Conservation (phyloP, 2,113 vertebrate species). For the Ictidomys tridecemlineatus region DNA sequence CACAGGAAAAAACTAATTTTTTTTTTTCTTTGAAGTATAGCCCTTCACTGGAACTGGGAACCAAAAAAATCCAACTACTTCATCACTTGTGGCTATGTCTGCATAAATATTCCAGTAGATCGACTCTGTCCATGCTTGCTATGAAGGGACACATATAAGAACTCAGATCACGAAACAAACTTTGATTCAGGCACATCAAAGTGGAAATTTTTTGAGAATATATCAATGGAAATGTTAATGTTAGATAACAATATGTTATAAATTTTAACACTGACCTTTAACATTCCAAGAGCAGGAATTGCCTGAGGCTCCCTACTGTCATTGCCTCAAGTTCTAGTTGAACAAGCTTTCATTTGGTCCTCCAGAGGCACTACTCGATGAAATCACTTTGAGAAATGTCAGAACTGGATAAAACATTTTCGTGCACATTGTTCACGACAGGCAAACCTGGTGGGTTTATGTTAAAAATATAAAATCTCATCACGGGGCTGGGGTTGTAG, state of each 20-base stretch:
- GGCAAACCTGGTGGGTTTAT: conserved; percentile 61
- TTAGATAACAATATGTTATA: conserved; percentile 74
- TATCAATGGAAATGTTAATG: conserved; percentile 61
- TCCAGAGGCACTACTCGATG: conserved; percentile 49
- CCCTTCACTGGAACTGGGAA: neutral
- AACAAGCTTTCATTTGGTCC: conserved; percentile 73
- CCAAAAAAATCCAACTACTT: conserved; percentile 17
- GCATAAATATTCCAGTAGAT: conserved; percentile 30
- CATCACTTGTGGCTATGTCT: neutral
- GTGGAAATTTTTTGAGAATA: conserved; percentile 45
- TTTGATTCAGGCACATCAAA: conserved; percentile 69
- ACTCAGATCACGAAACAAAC: conserved; percentile 28
- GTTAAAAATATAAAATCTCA: conserved; percentile 62
- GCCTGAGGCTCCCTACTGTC: conserved; percentile 71
- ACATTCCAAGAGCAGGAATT: conserved; percentile 68
- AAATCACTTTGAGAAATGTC: conserved; percentile 76
- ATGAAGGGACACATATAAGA: conserved; percentile 34
- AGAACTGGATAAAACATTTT: conserved; percentile 61
- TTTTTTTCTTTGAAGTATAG: conserved; percentile 56
- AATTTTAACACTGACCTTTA: conserved; percentile 79
- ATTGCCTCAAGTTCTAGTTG: conserved; percentile 67
- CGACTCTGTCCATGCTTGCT: neutral
- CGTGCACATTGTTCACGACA: neutral
- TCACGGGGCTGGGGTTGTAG: neutral
- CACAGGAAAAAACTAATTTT: neutral